Evolutionary conservation across 2,888 invertebrate species (phyloP).

Genomic region (Acrobasis repandana): DNA sequence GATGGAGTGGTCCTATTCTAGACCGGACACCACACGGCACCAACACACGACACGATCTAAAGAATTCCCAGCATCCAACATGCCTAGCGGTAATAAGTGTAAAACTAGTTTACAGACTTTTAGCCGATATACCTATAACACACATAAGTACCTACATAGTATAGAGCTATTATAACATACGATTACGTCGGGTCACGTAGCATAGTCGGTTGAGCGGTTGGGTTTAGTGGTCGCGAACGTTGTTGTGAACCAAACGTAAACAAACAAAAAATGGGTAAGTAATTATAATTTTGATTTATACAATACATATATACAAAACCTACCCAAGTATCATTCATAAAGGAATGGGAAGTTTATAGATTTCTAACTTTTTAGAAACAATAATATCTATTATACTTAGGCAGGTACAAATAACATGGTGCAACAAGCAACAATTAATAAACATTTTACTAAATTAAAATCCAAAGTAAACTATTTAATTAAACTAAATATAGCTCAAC

Average conservation of each 20-base stretch:
- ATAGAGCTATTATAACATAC: constrained; percentile 1
- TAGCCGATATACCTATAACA: neutral
- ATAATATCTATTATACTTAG: too few relatives aligned
- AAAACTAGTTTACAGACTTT: neutral
- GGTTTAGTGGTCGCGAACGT: neutral
- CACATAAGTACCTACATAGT: neutral
- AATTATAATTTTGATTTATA: neutral
- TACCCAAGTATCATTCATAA: too few relatives aligned
- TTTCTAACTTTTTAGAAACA: too few relatives aligned
- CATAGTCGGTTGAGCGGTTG: neutral
- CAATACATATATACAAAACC: too few relatives aligned
- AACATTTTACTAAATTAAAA: too few relatives aligned
- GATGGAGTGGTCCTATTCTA: too few relatives aligned
- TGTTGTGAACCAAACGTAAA: constrained; percentile 1
- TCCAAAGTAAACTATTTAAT: too few relatives aligned
- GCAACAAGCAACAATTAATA: too few relatives aligned
- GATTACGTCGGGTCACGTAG: neutral
- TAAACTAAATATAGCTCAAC: too few relatives aligned
- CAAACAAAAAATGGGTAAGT: constrained; percentile 3
- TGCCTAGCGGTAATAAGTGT: neutral
- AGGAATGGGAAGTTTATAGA: too few relatives aligned
- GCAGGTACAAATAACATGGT: too few relatives aligned
- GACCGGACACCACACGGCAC: too few relatives aligned
- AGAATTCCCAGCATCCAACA: neutral
- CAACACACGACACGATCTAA: neutral